A percentile compares a stretch with the other conserved stretches of the same genome.
phyloP scores from a whole-genome alignment of 2,888 invertebrate genomes.

The Pristionchus arcanus region DNA sequence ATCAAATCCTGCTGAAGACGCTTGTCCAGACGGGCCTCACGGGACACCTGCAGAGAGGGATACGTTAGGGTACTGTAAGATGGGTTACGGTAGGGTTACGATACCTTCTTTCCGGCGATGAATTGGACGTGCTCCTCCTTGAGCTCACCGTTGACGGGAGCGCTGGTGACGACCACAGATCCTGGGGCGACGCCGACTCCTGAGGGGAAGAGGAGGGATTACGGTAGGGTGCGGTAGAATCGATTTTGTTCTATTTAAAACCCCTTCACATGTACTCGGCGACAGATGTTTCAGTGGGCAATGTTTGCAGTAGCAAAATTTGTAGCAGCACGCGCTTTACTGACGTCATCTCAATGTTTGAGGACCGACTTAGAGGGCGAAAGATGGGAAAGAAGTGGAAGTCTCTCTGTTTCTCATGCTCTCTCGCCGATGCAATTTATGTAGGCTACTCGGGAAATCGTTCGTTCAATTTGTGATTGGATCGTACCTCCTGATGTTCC shows the following conservation, averaged over 20 bases:
- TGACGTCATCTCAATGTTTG: conserved; percentile 35
- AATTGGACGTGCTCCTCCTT: conserved; percentile 82
- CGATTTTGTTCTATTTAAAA: neutral
- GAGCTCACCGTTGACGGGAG: conserved; percentile 91
- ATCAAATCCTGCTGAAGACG: conserved; percentile 89
- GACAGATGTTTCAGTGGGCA: neutral
- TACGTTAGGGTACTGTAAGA: neutral
- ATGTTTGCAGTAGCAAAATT: neutral
- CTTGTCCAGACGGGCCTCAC: conserved; percentile 88
- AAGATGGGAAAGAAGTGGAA: neutral
- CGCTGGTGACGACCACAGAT: conserved; percentile 93
- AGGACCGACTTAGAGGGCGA: conserved; percentile 32
- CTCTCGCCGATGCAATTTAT: neutral
- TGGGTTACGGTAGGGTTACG: neutral
- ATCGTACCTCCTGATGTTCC: conserved; percentile 90
- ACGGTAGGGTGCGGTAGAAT: neutral
- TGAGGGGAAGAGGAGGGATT: neutral
- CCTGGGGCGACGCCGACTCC: conserved; percentile 82
- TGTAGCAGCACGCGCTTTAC: neutral
- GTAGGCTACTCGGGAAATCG: neutral
- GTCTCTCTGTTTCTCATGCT: neutral
- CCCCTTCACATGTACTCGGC: neutral
- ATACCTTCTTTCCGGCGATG: conserved; percentile 88
- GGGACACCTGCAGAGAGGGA: conserved; percentile 75
- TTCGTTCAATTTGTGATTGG: neutral